Conservation (phyloP, 2,797 vertebrate species). For the Paratrypauchen microcephalus region DNA sequence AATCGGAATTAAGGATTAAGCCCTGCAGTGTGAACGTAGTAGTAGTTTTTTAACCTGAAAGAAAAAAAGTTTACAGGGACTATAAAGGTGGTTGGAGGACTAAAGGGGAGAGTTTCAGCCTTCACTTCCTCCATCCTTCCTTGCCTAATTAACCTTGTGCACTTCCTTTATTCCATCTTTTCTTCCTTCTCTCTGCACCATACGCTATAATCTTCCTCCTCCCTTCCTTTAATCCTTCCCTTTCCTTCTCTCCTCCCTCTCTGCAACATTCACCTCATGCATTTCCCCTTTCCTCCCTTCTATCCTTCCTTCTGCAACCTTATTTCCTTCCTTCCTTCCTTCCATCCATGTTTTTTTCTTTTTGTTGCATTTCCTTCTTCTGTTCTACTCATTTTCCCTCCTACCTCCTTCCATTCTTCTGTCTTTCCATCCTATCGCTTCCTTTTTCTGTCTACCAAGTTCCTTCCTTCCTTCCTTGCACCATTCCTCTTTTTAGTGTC, state of each 20-base stretch:
- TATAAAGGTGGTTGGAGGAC: no score
- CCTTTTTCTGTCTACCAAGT: neutral
- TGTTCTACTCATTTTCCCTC: neutral
- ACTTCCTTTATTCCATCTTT: neutral
- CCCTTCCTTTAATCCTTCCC: neutral
- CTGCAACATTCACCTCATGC: neutral
- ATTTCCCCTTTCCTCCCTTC: neutral
- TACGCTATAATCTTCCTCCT: neutral
- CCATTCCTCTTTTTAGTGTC: neutral
- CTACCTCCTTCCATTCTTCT: neutral
- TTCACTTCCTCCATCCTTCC: no score
- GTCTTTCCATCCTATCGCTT: neutral
- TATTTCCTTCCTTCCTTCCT: neutral
- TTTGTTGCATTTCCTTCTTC: neutral
- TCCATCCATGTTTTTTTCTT: neutral
- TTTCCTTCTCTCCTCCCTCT: neutral
- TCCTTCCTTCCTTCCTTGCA: neutral
- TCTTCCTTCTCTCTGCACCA: no score
- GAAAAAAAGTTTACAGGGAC: no score
- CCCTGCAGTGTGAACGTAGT: no score
- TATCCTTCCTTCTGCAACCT: neutral
- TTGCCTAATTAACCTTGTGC: no score
- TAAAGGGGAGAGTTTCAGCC: no score
- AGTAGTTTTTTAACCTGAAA: no score
- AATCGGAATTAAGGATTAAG: no score